Evolutionary conservation across 2,797 vertebrate species (phyloP).

Genomic region (Ptychadena robeensis): DNA sequence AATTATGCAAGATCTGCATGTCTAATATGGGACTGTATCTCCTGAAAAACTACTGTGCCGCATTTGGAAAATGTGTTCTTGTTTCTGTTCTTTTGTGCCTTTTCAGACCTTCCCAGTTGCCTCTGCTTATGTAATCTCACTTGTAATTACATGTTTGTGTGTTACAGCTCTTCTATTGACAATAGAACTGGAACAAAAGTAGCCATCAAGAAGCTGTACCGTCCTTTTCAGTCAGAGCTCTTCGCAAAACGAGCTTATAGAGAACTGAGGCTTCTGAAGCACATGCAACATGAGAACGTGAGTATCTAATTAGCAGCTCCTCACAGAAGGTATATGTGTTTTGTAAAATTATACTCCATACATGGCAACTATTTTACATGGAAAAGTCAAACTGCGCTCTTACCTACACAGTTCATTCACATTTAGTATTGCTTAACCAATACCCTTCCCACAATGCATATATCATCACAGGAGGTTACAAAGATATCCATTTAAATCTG

Average conservation of each 20-base stretch:
- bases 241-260: slow-evolving; percentile 91
- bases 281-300: slow-evolving; percentile 96
- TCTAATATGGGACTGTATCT: not conserved
- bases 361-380: not conserved
- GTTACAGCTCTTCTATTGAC: slow-evolving; percentile 88
- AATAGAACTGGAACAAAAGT: slow-evolving; percentile 84
- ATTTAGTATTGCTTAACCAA: not conserved
- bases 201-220: slow-evolving; percentile 93
- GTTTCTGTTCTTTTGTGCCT: not conserved
- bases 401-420: not conserved
- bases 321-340: not conserved
- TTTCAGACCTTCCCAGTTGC: not conserved
- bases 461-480: not conserved
- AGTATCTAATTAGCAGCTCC: slow-evolving; percentile 66
- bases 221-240: slow-evolving; percentile 93
- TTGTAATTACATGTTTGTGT: slow-evolving; percentile 24
- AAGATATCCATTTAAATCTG: too few species aligned
- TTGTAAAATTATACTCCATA: slow-evolving; percentile 16
- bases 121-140: not conserved
- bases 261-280: slow-evolving; percentile 90
- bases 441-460: not conserved
- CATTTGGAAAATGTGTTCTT: not conserved
- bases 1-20: slow-evolving; percentile 7
- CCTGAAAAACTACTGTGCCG: not conserved
- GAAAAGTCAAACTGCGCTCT: not conserved